phyloP scores from a whole-genome alignment of 2,113 vertebrate genomes.

The Formicarius rufipectus region DNA sequence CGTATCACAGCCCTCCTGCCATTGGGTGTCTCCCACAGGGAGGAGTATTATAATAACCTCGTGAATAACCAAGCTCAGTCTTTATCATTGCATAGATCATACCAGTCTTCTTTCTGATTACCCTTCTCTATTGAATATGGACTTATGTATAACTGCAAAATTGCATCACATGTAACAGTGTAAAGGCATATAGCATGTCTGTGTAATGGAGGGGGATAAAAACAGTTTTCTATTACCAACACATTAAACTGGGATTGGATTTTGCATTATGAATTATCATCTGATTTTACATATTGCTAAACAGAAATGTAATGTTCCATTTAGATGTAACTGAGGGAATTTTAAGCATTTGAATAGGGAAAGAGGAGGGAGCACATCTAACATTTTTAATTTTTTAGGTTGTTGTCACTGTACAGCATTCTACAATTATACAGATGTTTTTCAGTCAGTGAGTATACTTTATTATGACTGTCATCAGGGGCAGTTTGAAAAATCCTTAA shows the following conservation, averaged over 20 bases:
- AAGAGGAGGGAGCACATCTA: background rate
- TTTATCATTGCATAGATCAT: background rate
- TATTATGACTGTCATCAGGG: background rate
- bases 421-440: background rate
- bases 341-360: background rate
- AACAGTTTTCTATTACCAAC: background rate
- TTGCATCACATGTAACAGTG: background rate
- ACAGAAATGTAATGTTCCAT: background rate
- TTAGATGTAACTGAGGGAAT: slow-evolving; percentile 6
- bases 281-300: background rate
- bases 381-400: background rate
- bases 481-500: background rate
- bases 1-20: background rate
- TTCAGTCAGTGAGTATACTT: background rate
- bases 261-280: slow-evolving; percentile 3
- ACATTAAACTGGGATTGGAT: background rate
- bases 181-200: background rate
- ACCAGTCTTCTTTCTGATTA: background rate
- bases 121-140: background rate
- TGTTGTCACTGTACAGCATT: background rate
- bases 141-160: background rate
- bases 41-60: background rate
- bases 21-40: background rate
- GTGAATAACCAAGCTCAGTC: background rate
- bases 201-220: background rate